Conservation (phyloP, 2,797 vertebrate species). For the Acrossocheilus fasciatus region DNA sequence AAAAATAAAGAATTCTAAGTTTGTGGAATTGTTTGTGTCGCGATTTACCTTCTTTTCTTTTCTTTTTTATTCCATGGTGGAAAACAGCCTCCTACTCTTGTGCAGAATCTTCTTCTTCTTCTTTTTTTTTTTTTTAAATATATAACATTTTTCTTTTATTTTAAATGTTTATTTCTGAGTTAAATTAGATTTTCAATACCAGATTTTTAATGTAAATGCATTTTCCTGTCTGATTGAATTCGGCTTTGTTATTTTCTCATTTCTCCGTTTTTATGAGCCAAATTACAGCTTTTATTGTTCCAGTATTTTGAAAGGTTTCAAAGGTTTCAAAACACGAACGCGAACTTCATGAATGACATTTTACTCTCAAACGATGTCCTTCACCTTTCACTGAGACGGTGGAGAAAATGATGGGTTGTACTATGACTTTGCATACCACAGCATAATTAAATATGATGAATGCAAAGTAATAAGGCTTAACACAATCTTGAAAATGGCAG, state of each 20-base stretch:
- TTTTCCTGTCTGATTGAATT: background rate
- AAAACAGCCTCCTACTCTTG: no score
- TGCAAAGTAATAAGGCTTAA: conserved; percentile 61
- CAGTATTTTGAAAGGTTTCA: conserved; percentile 18
- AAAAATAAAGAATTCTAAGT: background rate
- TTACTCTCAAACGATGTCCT: conserved; percentile 62
- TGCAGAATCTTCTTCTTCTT: no score
- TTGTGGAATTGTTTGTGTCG: background rate
- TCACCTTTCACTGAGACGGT: conserved; percentile 72
- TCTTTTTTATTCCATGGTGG: no score
- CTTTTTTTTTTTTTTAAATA: background rate
- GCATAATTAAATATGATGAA: conserved; percentile 68
- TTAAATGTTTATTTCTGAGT: background rate
- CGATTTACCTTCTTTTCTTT: background rate
- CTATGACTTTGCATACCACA: conserved; percentile 55
- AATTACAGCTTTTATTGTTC: conserved; percentile 22
- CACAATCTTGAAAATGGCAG: conserved; percentile 62
- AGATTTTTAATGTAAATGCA: background rate
- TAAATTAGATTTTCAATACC: background rate
- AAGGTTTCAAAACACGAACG: conserved; percentile 7
- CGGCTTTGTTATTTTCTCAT: background rate
- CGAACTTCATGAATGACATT: conserved; percentile 59
- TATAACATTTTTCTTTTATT: background rate
- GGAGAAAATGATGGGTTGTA: conserved; percentile 71
- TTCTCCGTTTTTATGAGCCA: background rate